Evolutionary conservation across 2,113 vertebrate species (phyloP).

Genomic region (Alethe diademata): DNA sequence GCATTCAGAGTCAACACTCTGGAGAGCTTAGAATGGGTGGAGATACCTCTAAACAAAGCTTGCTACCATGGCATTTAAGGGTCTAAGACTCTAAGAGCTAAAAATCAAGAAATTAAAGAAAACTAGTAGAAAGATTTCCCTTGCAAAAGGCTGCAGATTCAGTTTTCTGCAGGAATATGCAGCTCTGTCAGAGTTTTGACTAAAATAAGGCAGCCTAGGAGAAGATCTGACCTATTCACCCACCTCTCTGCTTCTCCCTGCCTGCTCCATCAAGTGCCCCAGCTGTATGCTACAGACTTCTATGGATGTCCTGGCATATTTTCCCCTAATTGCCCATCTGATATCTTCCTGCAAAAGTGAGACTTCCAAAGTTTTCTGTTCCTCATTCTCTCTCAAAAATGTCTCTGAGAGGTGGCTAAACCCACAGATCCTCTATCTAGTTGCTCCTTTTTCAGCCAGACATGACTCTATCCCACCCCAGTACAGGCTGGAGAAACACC

Average conservation of each 20-base stretch:
- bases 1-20: neutral
- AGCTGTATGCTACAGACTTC: neutral
- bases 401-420: neutral
- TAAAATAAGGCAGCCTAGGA: neutral
- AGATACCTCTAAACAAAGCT: neutral
- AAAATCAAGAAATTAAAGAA: neutral
- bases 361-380: neutral
- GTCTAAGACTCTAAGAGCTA: neutral
- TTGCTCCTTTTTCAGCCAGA: neutral
- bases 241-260: neutral
- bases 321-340: neutral
- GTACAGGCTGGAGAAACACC: neutral
- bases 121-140: neutral
- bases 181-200: neutral
- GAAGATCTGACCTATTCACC: neutral
- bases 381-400: rapidly evolving
- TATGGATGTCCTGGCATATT: neutral
- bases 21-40: neutral
- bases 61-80: neutral
- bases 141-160: neutral
- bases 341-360: neutral
- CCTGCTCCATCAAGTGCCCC: rapidly evolving
- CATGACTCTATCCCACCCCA: rapidly evolving
- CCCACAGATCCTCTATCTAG: neutral
- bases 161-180: neutral